Evolutionary conservation across 1,140 invertebrate species (phyloP).

Genomic region (Cydia fagiglandana): DNA sequence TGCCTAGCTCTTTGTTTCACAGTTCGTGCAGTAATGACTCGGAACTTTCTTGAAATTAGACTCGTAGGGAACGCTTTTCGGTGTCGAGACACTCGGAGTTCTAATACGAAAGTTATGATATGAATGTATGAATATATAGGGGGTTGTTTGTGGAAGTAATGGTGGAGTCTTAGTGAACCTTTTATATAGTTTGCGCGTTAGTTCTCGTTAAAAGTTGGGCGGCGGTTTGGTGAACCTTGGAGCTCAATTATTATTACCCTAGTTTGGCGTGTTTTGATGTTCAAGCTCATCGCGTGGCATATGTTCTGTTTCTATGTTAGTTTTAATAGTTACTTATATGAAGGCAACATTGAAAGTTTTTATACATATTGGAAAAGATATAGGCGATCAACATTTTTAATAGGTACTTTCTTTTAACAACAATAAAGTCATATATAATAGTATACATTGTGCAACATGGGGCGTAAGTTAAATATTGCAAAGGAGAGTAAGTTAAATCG

Average conservation of each 20-base stretch:
- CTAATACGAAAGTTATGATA: conserved; percentile 41
- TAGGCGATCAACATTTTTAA: no score
- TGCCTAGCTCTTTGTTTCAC: conserved; percentile 43
- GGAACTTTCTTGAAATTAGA: conserved; percentile 50
- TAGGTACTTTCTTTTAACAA: no score
- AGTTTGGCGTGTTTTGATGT: conserved; percentile 12
- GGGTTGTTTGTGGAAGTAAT: conserved; percentile 9
- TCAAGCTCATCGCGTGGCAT: not conserved
- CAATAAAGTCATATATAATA: no score
- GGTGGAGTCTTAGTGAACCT: conserved; percentile 13
- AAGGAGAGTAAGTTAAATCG: no score
- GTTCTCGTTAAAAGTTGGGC: not conserved
- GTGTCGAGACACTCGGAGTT: conserved; percentile 31
- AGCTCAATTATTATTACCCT: conserved; percentile 7
- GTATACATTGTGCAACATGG: no score
- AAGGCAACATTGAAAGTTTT: no score
- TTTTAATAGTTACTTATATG: no score
- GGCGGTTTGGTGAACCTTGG: not conserved
- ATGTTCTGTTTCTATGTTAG: not conserved
- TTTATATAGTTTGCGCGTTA: conserved; percentile 29
- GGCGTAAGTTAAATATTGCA: no score
- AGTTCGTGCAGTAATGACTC: conserved; percentile 42
- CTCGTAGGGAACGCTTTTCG: conserved; percentile 31
- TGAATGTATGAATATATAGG: conserved; percentile 18
- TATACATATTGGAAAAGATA: no score